phyloP scores from a whole-genome alignment of 2,888 invertebrate species.

The Idaea straminata region DNA sequence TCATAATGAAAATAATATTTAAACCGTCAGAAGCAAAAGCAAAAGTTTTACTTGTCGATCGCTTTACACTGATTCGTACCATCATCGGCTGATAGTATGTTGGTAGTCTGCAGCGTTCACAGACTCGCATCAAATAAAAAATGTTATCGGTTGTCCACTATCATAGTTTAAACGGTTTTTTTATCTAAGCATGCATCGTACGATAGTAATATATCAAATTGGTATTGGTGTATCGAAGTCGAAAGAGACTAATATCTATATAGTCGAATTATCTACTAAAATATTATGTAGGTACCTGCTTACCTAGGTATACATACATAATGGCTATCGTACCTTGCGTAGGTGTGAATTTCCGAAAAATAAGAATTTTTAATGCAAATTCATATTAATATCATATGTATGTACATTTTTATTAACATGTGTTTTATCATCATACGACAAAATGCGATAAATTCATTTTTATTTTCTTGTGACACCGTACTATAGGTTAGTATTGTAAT shows the following conservation, averaged over 20 bases:
- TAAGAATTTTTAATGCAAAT: not conserved
- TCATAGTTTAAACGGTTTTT: constrained; percentile 40
- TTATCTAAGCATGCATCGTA: constrained; percentile 34
- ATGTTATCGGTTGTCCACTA: constrained; percentile 38
- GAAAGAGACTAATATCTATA: too few species aligned
- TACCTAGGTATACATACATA: not conserved
- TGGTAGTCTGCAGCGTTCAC: not conserved
- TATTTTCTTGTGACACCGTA: too few species aligned
- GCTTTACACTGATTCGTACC: too few species aligned
- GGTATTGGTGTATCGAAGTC: constrained; percentile 30
- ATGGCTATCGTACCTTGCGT: not conserved
- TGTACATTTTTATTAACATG: too few species aligned
- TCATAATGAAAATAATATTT: too few species aligned
- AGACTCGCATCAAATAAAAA: constrained; percentile 27
- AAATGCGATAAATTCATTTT: too few species aligned
- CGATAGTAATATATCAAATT: constrained; percentile 30
- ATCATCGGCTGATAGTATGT: not conserved
- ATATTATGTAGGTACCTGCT: not conserved
- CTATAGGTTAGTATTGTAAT: too few species aligned
- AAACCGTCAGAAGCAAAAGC: too few species aligned
- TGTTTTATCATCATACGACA: too few species aligned
- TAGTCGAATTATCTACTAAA: not conserved
- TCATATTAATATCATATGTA: too few species aligned
- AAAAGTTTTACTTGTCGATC: too few species aligned
- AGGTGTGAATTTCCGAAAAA: not conserved